Base-by-base conservation (phyloP, 2,888 invertebrate genomes). In the Dryobota labecula region DNA sequence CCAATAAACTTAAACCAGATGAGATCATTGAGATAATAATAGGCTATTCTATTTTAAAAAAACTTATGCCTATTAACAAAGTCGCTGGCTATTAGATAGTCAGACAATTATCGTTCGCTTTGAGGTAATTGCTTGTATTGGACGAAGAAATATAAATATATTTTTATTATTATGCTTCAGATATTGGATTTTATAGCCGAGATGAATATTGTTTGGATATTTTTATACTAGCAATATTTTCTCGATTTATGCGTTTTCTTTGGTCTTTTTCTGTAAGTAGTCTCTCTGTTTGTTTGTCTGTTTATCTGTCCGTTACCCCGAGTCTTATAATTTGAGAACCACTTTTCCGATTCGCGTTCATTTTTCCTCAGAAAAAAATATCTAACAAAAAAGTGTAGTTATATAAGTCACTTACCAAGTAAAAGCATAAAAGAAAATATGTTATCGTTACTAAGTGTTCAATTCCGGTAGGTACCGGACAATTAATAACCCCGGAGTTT, bases 11-110 rank as follows among this genome's bases (percentile, higher is more conserved):
- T 11, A 33, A 51, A 18, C 13, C 24, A n/a, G 33, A 71, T 41
- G 56, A 47, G 45, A 38, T 54, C 38, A 20, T 60, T 72, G 27
- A 36, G 7, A 53, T 45, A 30, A 30, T 51, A 51, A 74, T 57
- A 74, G 51, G 15, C 30, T 24, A 8, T 64, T 58, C 30, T 24
- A 73, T 36, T 36, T 36, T 15, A 43, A 20, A 58, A 18, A 41
- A 58, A 27, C 9, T 33, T 15, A 47, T 43, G 73, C 36, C 30
- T 56, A 47, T 30, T 43, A 30, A 70, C 18, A 13, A 71, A 24
- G 24, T 9, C 2, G 15, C 20, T 11, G n/a, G 13, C 18, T 38
- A 20, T 20, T 43, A n/a, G 41, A 20, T 51, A 7, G 24, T 11
- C 24, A 18, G 8, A 6, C 20, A 41, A 43, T 70, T 41, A 24